These are phyloP conservation scores for Onthophagus sagittarius DNA, from an alignment of 2,888 invertebrate genomes.

Conservation along the genomic window DNA sequence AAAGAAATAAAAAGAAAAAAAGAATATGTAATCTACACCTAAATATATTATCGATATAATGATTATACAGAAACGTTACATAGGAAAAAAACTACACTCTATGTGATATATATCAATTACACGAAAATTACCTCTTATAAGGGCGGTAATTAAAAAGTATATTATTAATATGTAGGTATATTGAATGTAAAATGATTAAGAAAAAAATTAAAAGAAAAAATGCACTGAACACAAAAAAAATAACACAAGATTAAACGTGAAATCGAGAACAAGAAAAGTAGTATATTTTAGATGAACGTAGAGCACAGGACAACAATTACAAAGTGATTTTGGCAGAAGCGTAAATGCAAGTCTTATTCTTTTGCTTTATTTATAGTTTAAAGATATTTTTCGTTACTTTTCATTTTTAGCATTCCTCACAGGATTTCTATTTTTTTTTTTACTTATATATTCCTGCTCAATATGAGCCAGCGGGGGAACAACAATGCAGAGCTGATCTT, in stretches of 20 bases:
- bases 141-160: not conserved
- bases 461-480: conserved; percentile 40
- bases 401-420: conserved; percentile 27
- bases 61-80: conserved; percentile 19
- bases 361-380: conserved; percentile 15
- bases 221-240: conserved; percentile 17
- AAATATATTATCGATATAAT: conserved; percentile 15
- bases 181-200: not conserved
- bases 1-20: conserved; percentile 19
- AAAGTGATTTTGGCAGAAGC: conserved; percentile 34
- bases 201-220: conserved; percentile 14
- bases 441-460: conserved; percentile 34
- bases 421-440: conserved; percentile 33
- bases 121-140: not conserved
- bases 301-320: conserved; percentile 31
- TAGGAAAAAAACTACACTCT: conserved; percentile 20
- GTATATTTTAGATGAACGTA: conserved; percentile 30
- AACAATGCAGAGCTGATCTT: conserved; percentile 34
- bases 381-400: not conserved
- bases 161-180: not conserved
- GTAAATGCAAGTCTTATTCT: conserved; percentile 34
- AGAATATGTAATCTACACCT: conserved; percentile 20
- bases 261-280: conserved; percentile 20
- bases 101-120: conserved; percentile 7
- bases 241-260: conserved; percentile 15